Evolutionary conservation across 2,113 vertebrate species (phyloP).

Genomic region (Echinops telfairi): DNA sequence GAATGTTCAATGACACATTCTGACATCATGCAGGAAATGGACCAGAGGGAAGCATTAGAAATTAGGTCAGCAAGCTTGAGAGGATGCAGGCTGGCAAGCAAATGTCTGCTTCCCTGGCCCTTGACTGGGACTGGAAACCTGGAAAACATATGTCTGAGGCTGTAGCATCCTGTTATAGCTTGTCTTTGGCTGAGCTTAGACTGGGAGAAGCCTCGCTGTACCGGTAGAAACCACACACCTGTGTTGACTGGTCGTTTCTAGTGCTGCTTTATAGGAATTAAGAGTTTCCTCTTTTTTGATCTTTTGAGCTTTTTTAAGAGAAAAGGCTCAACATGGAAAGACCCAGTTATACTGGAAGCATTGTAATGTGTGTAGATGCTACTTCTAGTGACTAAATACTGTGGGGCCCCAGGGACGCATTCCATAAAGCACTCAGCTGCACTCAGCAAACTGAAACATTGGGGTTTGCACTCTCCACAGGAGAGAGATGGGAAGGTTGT

Average conservation of each 20-base stretch:
- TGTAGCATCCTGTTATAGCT: not conserved
- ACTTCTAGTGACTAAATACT: not conserved
- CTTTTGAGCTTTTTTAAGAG: conserved; percentile 3
- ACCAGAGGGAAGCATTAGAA: not conserved
- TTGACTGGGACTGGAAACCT: not conserved
- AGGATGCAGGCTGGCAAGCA: not conserved
- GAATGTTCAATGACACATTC: conserved; percentile 52
- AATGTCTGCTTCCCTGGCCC: not conserved
- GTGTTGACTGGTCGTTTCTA: not conserved
- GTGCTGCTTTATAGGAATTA: not conserved
- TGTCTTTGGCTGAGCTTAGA: not conserved
- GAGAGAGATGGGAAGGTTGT: not conserved
- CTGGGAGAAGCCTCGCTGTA: not conserved
- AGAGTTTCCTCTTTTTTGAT: not conserved
- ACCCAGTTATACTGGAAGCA: not conserved
- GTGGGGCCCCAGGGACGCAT: not conserved
- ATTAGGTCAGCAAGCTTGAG: conserved; percentile 60
- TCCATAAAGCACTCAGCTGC: not conserved
- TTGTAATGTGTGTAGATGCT: not conserved
- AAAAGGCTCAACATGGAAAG: not conserved
- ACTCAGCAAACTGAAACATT: not conserved
- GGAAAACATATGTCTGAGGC: not conserved
- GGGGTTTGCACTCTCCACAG: not conserved
- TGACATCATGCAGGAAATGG: conserved; percentile 60
- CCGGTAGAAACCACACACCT: not conserved